These are phyloP conservation scores for Ciconia maguari DNA, from an alignment of 2,113 vertebrate species.

Conservation along the genomic window DNA sequence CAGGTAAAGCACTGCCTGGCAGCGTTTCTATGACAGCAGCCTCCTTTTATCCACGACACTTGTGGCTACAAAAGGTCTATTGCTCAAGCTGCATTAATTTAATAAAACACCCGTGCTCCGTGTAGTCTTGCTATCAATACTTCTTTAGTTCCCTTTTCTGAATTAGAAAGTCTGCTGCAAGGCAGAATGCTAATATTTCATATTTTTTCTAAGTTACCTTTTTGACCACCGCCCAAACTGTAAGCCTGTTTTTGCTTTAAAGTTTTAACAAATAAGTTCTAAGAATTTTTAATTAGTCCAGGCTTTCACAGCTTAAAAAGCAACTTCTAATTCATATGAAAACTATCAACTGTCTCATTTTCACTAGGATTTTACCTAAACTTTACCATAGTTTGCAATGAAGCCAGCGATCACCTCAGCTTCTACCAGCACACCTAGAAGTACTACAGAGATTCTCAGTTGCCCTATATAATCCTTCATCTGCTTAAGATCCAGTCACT, in stretches of 20 bases:
- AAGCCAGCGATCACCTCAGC: background rate
- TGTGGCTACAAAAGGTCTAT: background rate
- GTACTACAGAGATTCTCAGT: background rate
- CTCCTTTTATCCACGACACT: background rate
- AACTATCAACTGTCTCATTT: background rate
- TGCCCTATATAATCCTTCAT: background rate
- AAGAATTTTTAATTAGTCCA: background rate
- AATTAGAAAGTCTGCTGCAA: background rate
- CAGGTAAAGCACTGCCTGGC: background rate
- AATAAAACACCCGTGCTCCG: background rate
- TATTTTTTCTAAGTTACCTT: background rate
- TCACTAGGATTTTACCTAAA: background rate
- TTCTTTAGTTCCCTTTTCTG: background rate
- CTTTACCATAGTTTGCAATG: background rate
- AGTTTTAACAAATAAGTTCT: background rate
- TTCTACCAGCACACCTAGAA: background rate
- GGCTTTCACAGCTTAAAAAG: background rate
- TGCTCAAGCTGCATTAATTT: background rate
- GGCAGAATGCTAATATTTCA: background rate
- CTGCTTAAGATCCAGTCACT: background rate
- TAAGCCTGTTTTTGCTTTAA: background rate
- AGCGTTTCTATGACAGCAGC: conserved; percentile 23
- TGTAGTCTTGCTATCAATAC: background rate
- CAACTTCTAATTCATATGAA: background rate
- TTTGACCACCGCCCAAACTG: background rate